Percentiles rank a stretch among this genome's conserved stretches.
Conservation (phyloP, 2,113 vertebrate genomes). For the Hemiprocne comata region DNA sequence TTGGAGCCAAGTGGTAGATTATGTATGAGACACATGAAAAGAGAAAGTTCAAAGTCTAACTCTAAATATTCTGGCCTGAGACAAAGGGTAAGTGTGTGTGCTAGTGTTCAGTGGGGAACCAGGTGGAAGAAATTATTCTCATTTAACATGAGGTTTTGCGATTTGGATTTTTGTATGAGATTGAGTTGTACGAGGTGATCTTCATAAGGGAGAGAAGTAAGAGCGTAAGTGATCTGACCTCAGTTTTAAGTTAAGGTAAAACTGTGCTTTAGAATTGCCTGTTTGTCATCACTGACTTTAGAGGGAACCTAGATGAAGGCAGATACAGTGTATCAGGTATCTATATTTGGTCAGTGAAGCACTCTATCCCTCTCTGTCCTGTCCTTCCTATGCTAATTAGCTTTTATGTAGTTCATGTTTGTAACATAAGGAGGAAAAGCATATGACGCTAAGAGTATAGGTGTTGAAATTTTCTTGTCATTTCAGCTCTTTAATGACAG, state of each 20-base stretch:
- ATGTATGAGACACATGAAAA: background rate
- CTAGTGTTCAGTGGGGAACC: background rate
- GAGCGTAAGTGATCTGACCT: background rate
- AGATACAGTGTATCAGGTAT: background rate
- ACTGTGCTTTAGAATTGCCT: background rate
- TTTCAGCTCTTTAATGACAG: background rate
- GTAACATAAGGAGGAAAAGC: background rate
- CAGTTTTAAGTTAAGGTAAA: background rate
- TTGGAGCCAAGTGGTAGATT: background rate
- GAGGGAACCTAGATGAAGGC: background rate
- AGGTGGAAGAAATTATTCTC: background rate
- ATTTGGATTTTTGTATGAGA: background rate
- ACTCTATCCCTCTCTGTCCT: background rate
- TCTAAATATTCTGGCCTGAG: background rate
- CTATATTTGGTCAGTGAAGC: background rate
- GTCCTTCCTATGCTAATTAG: background rate
- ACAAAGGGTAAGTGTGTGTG: background rate
- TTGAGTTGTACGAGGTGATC: background rate
- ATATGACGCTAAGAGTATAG: background rate
- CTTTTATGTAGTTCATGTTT: background rate
- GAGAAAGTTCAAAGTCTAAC: background rate
- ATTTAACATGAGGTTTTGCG: background rate
- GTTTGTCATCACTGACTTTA: background rate
- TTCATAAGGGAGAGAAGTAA: background rate
- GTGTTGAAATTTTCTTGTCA: background rate